Percentiles rank a stretch among this genome's conserved stretches.
phyloP scores from a whole-genome alignment of 2,113 vertebrate species.

The Myotis lucifugus region DNA sequence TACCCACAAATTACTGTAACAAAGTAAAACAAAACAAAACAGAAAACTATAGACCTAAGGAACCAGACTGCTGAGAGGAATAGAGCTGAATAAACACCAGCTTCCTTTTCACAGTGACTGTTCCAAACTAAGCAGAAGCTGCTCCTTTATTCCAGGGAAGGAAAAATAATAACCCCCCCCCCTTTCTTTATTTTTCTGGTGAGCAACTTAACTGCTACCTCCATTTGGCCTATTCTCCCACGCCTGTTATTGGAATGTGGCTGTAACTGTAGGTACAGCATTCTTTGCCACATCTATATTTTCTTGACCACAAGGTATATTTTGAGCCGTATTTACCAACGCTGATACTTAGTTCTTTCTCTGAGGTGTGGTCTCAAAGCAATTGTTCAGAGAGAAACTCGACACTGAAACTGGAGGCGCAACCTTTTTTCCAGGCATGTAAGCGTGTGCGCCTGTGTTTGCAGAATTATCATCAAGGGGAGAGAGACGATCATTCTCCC shows the following conservation, averaged over 20 bases:
- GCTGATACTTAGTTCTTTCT: neutral
- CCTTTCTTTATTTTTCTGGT: slow-evolving; percentile 64
- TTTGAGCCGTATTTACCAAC: neutral
- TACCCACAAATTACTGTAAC: slow-evolving; percentile 12
- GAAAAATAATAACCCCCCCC: slow-evolving; percentile 16
- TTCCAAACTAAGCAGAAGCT: slow-evolving; percentile 58
- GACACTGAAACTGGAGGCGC: neutral
- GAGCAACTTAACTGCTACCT: slow-evolving; percentile 51
- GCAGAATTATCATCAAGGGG: neutral
- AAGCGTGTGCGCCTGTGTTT: neutral
- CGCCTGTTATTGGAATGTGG: slow-evolving; percentile 38
- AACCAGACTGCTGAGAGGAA: slow-evolving; percentile 14
- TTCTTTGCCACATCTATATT: neutral
- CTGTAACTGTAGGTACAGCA: neutral
- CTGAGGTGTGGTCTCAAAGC: neutral
- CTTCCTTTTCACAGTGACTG: neutral
- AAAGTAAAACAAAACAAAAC: neutral
- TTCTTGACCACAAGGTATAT: slow-evolving; percentile 10
- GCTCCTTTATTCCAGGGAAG: slow-evolving; percentile 51
- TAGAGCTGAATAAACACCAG: slow-evolving; percentile 53
- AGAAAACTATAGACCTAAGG: neutral
- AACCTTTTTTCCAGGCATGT: slow-evolving; percentile 10
- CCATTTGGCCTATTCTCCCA: neutral
- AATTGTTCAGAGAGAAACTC: slow-evolving; percentile 1
- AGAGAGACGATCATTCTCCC: slow-evolving; percentile 36